Evolutionary conservation across 2,113 vertebrate genomes (phyloP), one percentile per base, ranked within the genome.

Genomic region (Anser cygnoides): DNA sequence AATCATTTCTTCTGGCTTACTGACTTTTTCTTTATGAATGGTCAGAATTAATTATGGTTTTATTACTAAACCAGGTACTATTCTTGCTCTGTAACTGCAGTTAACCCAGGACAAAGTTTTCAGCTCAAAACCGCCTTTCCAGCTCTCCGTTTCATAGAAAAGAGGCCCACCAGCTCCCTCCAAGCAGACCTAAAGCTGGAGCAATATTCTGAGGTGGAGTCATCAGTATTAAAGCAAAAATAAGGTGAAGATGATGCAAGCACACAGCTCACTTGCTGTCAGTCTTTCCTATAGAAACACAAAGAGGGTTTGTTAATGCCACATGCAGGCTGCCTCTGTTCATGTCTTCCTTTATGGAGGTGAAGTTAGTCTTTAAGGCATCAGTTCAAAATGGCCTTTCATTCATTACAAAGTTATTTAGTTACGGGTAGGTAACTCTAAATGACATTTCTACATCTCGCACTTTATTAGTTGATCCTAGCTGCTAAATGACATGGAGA

Each of bases 371-470:
- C 84, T 93, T 95, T 76, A 95, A 94, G 78, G 72, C 88, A 94
- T 95, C 90, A 82, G 49, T 81, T 95, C 65, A 82, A 79, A 97
- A 95, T 82, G 84, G 95, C 84, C 90, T 92, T 96, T 95, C 92
- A 92, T 94, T 95, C 91, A 95, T 97, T 97, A 94, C 72, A 82
- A 95, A 96, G 90, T 96, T 97, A 95, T 92, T 97, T 95, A 96
- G 95, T 95, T 97, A 96, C 2, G 90, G 96, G 13, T 93, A 93
- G 80, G 94, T 96, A 90, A 93, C 84, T 94, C 95, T 84, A 92
- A 97, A 94, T 82, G 94, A 68, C 93, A 89, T 83, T 90, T 89
- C 86, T 91, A 70, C 80, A 87, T 93, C 94, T 86, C 84, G 68
- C 44, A 68, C 68, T 94, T 95, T 92, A 91, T 96, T 84, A 91